Evolutionary conservation across 2,888 invertebrate genomes (phyloP), one percentile per base, ranked within the genome.

Genomic region (Steromphala cineraria): DNA sequence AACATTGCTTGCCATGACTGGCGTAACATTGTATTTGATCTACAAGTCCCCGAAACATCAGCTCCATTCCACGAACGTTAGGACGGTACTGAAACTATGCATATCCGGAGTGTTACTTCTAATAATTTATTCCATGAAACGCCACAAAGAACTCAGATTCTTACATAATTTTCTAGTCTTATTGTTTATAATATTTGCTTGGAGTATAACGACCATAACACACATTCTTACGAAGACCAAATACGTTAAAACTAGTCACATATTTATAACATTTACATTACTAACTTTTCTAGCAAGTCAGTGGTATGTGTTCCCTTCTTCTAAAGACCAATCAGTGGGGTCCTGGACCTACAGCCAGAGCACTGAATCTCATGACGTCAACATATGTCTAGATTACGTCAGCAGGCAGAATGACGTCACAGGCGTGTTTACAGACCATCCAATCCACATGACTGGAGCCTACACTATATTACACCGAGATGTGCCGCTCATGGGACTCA

Each of bases 101-200:
- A 36, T 56, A 5, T 75, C 80, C 3, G 75, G 85, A 36, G 75
- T 81, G 17, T 46, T 83, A 5, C 80, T 89, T 17, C 80, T 89
- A 62, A 62, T 84, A 8, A 55, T 87, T 13, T 90, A 89, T 82
- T 88, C 89, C 40, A 62, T 80, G 15, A 86, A 87, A 75, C 85
- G 85, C 5, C 90, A 91, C 80, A 91, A 90, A 77, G 91, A 91
- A 84, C 56, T 87, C 2, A 76, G 91, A 8, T 90, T 91, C 67
- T 21, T 90, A 53, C 89, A 90, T 55, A 89, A 90, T 79, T 79
- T 81, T 21, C 79, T 90, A 31, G 86, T 90, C 13, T 79, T 90
- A 36, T 67, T 89, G 75, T 85, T 87, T 24, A 83, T 89, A 5
- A 78, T 87, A 7, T 83, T 82, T 81, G 81, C 80, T 80, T 31